These are phyloP conservation scores for Alouatta palliata DNA, from an alignment of 2,113 vertebrate species.

Conservation along the genomic window DNA sequence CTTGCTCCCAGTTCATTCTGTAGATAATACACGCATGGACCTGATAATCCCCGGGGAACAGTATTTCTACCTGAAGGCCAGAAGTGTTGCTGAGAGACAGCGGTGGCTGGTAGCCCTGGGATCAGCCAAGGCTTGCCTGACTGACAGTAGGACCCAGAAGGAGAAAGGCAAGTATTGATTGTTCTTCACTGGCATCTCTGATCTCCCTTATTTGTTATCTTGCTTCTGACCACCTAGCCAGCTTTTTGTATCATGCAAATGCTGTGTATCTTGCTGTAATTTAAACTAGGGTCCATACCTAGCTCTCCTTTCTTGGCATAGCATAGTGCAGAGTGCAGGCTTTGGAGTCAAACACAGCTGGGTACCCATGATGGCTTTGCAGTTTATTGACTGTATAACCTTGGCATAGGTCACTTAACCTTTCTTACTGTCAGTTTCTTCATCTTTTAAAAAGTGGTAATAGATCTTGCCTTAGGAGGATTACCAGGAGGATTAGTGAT, in stretches of 20 bases:
- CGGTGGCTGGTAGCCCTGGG: constrained; percentile 97
- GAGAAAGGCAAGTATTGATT: constrained; percentile 90
- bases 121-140: constrained; percentile 97
- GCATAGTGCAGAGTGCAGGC: not conserved
- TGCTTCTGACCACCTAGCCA: not conserved
- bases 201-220: not conserved
- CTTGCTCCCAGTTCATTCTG: constrained; percentile 89
- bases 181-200: not conserved
- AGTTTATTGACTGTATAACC: not conserved
- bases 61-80: constrained; percentile 97
- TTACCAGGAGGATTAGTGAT: not conserved
- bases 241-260: not conserved
- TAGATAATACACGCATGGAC: constrained; percentile 95
- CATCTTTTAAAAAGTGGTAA: not conserved
- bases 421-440: constrained; percentile 21
- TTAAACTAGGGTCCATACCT: not conserved
- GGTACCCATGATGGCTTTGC: not conserved
- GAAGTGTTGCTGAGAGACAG: constrained; percentile 95
- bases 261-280: not conserved
- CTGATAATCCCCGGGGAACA: constrained; percentile 97
- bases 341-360: not conserved
- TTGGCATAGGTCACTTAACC: not conserved
- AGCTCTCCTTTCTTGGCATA: not conserved
- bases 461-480: not conserved
- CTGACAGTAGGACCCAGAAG: constrained; percentile 95